phyloP scores from a whole-genome alignment of 2,888 invertebrate species.

The Bugula neritina region DNA sequence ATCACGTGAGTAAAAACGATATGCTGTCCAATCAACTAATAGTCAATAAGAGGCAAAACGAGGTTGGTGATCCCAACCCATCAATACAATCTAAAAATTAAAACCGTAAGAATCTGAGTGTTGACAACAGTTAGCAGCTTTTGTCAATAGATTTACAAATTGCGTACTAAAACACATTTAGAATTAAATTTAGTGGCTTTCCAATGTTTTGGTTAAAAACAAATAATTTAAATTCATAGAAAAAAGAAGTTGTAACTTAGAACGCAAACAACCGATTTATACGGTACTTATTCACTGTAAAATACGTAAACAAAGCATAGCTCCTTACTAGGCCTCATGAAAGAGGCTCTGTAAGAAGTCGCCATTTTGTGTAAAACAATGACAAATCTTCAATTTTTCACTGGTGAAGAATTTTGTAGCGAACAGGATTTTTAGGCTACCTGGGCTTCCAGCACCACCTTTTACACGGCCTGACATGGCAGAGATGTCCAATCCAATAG shows the following conservation, averaged over 20 bases:
- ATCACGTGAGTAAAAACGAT: slow-evolving; percentile 22
- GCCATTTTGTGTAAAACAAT: slow-evolving; percentile 28
- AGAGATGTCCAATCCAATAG: background rate
- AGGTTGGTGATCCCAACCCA: slow-evolving; percentile 26
- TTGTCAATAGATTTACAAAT: no score
- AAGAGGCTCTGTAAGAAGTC: slow-evolving; percentile 27
- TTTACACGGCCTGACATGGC: background rate
- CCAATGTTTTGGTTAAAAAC: no score
- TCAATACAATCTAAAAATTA: slow-evolving; percentile 19
- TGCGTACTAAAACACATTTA: no score
- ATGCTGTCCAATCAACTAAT: slow-evolving; percentile 27
- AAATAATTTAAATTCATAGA: no score
- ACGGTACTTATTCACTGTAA: background rate
- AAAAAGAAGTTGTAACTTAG: background rate
- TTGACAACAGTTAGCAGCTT: no score
- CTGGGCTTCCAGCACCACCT: background rate
- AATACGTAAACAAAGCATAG: slow-evolving; percentile 24
- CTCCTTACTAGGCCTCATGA: slow-evolving; percentile 14
- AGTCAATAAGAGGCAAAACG: slow-evolving; percentile 25
- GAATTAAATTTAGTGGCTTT: no score
- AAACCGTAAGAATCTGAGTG: background rate
- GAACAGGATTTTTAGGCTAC: background rate
- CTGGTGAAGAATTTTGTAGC: background rate
- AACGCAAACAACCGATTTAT: background rate
- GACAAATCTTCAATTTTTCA: slow-evolving; percentile 22